Evolutionary conservation across 2,888 invertebrate species (phyloP).

Genomic region (Cylindroiulus punctatus): DNA sequence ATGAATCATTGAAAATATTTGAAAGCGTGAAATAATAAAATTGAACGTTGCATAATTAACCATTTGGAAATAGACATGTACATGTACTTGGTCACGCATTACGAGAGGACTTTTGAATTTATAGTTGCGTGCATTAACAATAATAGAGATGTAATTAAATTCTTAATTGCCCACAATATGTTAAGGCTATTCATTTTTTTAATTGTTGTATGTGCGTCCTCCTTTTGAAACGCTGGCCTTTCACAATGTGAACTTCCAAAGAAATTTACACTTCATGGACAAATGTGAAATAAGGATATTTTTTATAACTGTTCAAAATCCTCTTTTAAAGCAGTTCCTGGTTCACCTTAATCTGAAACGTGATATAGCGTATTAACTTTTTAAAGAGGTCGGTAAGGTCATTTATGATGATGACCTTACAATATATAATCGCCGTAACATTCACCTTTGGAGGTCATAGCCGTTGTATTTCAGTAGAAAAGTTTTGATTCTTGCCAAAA

Average conservation of each 20-base stretch:
- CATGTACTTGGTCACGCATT: neutral
- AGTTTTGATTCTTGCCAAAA: neutral
- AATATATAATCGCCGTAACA: neutral
- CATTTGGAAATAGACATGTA: constrained; percentile 1
- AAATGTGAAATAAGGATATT: constrained; percentile 19
- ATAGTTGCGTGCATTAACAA: constrained; percentile 5
- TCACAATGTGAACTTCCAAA: constrained; percentile 10
- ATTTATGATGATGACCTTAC: neutral
- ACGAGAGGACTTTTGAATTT: neutral
- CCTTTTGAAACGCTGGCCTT: neutral
- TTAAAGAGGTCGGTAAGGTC: constrained; percentile 1
- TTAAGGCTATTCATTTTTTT: constrained; percentile 6
- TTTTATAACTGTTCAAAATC: constrained; percentile 23
- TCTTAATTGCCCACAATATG: neutral
- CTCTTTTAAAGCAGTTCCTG: constrained; percentile 39
- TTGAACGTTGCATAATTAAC: constrained; percentile 28
- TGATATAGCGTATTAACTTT: neutral
- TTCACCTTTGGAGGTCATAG: neutral
- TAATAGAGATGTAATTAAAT: neutral
- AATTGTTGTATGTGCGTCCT: neutral
- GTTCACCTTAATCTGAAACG: constrained; percentile 42
- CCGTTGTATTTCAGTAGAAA: neutral
- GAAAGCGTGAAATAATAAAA: neutral
- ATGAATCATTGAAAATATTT: constrained; percentile 36
- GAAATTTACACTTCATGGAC: constrained; percentile 37